Base-by-base conservation (phyloP, 1,140 invertebrate genomes). In the Drosophila varians region DNA sequence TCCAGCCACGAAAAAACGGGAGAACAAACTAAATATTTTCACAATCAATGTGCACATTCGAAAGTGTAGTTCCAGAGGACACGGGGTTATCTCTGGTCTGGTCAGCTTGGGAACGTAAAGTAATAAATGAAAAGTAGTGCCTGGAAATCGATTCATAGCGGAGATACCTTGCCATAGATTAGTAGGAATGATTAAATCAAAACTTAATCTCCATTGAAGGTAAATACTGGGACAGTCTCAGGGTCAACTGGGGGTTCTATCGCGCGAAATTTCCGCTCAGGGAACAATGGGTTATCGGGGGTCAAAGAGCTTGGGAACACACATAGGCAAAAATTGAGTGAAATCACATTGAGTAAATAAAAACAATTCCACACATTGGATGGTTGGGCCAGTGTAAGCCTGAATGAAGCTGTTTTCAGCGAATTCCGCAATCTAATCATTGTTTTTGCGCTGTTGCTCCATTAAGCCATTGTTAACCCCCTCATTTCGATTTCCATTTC, bases 401-500 rank as follows among this genome's bases (percentile, higher is more conserved):
- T 73, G 68, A 73, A 73, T 73, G 68, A 48, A 73, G 36, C 48
- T 11, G 25, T 23, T 49, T 45, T 14, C 23, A 23, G 34, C 34
- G 14, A 23, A 34, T 19, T 45, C 9, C 45, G 16, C 46, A 70
- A 60, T 52, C 48, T 72, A 64, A 64, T 61, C 61, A 52, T 21
- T 21, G 62, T 31, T 47, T 40, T 52, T 45, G 26, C 26, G 51
- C n/a, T 60, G 31, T 42, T 42, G 51, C 36, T 60, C 45, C 28
- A 16, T 9, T 42, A 8, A 42, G 8, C 38, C 14, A 18, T 61
- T 19, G 8, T 52, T 46, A n/a, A 58, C 34, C 25, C 40, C 11
- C 18, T 62, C 52, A 36, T 54, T 48, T n/a, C n/a, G n/a, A n/a
- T n/a, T n/a, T n/a, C n/a, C n/a, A n/a, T n/a, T n/a, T n/a, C n/a